phyloP scores from a whole-genome alignment of 2,797 vertebrate genomes.

The Orestias chungarensis region DNA sequence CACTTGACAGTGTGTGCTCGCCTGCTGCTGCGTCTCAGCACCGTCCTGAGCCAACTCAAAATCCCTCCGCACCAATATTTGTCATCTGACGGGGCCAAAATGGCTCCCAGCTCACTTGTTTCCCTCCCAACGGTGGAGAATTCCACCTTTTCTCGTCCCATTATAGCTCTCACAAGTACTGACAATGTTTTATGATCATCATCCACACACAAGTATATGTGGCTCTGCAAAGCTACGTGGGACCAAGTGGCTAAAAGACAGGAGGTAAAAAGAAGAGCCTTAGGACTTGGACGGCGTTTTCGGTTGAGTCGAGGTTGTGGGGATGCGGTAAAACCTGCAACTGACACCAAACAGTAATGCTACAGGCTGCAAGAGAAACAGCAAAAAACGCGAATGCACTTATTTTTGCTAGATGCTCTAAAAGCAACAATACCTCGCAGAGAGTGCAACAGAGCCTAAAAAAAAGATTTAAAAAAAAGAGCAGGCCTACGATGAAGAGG shows the following conservation, averaged over 20 bases:
- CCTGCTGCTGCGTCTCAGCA: slow-evolving; percentile 54
- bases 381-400: slow-evolving; percentile 64
- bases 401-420: slow-evolving; percentile 74
- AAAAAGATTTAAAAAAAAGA: slow-evolving; percentile 33
- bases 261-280: slow-evolving; percentile 52
- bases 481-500: slow-evolving; percentile 31
- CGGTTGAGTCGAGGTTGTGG: slow-evolving; percentile 45
- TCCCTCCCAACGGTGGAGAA: slow-evolving; percentile 16
- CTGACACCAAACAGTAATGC: slow-evolving; percentile 72
- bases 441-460: slow-evolving; percentile 53
- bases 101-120: slow-evolving; percentile 33
- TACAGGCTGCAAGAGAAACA: slow-evolving; percentile 65
- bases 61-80: slow-evolving; percentile 71
- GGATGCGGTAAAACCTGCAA: slow-evolving; percentile 69
- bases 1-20: slow-evolving; percentile 65
- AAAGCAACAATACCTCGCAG: slow-evolving; percentile 47
- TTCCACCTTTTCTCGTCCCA: slow-evolving; percentile 28
- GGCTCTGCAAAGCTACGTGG: slow-evolving; percentile 20
- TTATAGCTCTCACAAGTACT: slow-evolving; percentile 26
- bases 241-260: slow-evolving; percentile 56
- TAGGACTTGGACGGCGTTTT: slow-evolving; percentile 46
- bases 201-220: slow-evolving; percentile 37
- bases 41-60: slow-evolving; percentile 38
- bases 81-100: slow-evolving; percentile 71
- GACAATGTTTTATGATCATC: slow-evolving; percentile 34